Evolutionary conservation across 1,140 invertebrate species (phyloP), one percentile per base, ranked within the genome.

Genomic region (Ips nitidus): DNA sequence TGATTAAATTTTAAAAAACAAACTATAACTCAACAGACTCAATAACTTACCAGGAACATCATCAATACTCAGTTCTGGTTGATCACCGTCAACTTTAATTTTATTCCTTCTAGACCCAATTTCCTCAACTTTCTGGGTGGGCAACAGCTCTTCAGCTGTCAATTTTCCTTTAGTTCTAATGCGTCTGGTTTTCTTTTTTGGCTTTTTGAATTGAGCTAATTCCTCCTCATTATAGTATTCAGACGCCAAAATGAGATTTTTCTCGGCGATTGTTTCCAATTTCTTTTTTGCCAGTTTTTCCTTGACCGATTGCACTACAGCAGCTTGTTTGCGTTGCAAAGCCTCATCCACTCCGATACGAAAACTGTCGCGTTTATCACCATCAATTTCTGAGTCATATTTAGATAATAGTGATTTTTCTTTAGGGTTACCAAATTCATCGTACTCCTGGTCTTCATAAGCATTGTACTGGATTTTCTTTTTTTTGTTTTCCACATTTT

Each of bases 351-450:
- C 83, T 59, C 94, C 94, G 71, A 98, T 86, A 47, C 86, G 80
- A 83, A 99, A 99, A 53, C 87, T 90, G 53, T 90, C 86, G 64
- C 86, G 88, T 75, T 92, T 90, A 58, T 83, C 82, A 1, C 94
- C 94, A 55, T 92, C 88, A 52, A 99, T 91, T 81, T 98, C 95
- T 78, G 98, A 96, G 82, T 99, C 95, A 81, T 99, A 99, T 84
- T 99, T 98, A 68, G 89, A 83, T 4, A 99, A 84, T 36, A 97
- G 78, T 76, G 86, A 78, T 82, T 89, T 84, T 79, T 89, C 75
- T 81, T 86, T 82, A 73, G 89, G 83, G 78, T 91, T 86, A 63
- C 94, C 93, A 79, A 88, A 87, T 75, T 94, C 89, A 82, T 96
- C 93, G 61, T 88, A 88, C 76, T 95, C 90, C 74, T 91, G 88